Percentiles rank a stretch among this genome's conserved stretches.
Evolutionary conservation across 1,140 invertebrate species (phyloP).

Genomic region (Hirudo medicinalis): DNA sequence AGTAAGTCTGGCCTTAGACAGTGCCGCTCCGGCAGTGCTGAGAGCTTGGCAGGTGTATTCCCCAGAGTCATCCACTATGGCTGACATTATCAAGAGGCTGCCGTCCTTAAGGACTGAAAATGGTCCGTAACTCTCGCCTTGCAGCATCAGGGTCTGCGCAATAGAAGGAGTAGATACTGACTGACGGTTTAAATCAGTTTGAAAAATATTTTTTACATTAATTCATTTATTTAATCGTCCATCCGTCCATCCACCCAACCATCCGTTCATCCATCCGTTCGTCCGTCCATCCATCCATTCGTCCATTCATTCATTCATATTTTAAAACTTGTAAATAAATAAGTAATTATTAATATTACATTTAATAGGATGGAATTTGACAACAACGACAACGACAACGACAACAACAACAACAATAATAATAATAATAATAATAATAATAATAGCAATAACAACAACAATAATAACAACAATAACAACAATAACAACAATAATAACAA

Average conservation of each 20-base stretch:
- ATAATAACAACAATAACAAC: too few relatives aligned
- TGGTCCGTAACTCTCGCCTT: slow-evolving; percentile 32
- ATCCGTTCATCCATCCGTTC: neutral
- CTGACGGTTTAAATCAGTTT: too few relatives aligned
- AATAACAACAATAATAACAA: too few relatives aligned
- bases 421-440: too few relatives aligned
- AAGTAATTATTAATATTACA: too few relatives aligned
- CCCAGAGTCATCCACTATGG: slow-evolving; percentile 65
- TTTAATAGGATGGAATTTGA: too few relatives aligned
- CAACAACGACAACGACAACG: too few relatives aligned
- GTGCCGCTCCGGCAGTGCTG: slow-evolving; percentile 66
- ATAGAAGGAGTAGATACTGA: slow-evolving; percentile 35
- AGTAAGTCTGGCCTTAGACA: slow-evolving; percentile 65
- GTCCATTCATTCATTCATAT: neutral
- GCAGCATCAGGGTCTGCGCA: slow-evolving; percentile 41
- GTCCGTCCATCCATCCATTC: neutral
- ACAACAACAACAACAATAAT: too few relatives aligned
- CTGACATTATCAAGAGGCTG: slow-evolving; percentile 68
- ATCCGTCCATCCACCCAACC: neutral
- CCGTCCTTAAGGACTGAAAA: slow-evolving; percentile 61
- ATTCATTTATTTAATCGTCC: neutral
- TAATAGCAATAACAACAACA: too few relatives aligned
- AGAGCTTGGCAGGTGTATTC: slow-evolving; percentile 70
- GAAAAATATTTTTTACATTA: neutral
- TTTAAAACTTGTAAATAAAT: too few relatives aligned